Percentiles rank a stretch among this genome's conserved stretches.
These are phyloP conservation scores for Coptotermes formosanus DNA, from an alignment of 1,140 invertebrate genomes.

Conservation along the genomic window DNA sequence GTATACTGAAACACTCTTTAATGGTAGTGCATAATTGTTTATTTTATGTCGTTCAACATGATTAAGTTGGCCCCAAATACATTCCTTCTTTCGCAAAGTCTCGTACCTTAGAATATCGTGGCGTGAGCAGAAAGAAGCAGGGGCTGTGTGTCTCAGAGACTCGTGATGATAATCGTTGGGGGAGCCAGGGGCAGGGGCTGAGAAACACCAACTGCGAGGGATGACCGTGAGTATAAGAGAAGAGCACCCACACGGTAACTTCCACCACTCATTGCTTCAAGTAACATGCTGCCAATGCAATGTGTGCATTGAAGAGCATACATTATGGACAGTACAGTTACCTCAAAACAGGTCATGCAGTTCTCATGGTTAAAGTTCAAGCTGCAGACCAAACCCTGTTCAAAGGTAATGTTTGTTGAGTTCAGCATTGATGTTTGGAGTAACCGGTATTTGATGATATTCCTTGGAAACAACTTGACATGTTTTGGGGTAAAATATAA, in stretches of 20 bases:
- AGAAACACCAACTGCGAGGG: neutral
- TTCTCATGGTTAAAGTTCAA: neutral
- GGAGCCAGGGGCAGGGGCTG: constrained; percentile 1
- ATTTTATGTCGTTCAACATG: constrained; percentile 15
- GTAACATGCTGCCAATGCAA: neutral
- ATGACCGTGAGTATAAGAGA: constrained; percentile 6
- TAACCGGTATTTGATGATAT: neutral
- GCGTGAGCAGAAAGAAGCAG: constrained; percentile 3
- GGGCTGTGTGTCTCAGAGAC: constrained; percentile 2
- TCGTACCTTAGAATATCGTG: constrained; percentile 15
- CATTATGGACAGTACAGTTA: constrained; percentile 11
- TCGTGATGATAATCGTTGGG: constrained; percentile 14
- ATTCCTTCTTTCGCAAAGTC: constrained; percentile 18
- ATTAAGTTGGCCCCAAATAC: constrained; percentile 18
- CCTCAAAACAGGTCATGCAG: neutral
- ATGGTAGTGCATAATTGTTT: neutral
- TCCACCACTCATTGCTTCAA: constrained; percentile 13
- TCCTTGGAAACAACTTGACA: neutral
- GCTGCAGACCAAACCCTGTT: neutral
- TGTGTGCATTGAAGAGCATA: constrained; percentile 15
- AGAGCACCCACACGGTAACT: neutral
- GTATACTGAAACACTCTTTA: neutral
- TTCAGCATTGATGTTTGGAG: too few relatives aligned
- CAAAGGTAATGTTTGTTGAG: neutral
- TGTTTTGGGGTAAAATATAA: constrained; percentile 10